Conservation (phyloP, 1,140 invertebrate species). For the Drosophila pallidifrons region DNA sequence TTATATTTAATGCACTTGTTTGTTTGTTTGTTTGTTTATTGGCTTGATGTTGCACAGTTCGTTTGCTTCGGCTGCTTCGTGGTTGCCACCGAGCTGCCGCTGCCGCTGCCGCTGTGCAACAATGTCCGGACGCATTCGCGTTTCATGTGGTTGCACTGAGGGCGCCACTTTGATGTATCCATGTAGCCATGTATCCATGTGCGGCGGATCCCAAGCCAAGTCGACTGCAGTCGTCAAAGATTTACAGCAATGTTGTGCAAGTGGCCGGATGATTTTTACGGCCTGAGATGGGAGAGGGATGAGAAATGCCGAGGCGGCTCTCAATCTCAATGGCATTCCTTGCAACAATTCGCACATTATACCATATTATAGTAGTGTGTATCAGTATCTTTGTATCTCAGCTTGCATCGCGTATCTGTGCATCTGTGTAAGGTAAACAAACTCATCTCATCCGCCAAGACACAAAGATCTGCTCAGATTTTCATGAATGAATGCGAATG, state of each 20-base stretch:
- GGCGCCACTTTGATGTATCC: constrained; percentile 50
- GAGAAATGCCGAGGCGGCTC: not conserved
- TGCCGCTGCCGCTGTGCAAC: constrained; percentile 21
- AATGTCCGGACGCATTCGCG: constrained; percentile 25
- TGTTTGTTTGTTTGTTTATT: not conserved
- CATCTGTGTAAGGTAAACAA: constrained; percentile 47
- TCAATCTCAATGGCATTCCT: constrained; percentile 18
- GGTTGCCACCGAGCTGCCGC: not conserved
- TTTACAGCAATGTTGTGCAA: constrained; percentile 44
- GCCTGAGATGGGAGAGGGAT: constrained; percentile 24
- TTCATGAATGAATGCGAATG: constrained; percentile 51
- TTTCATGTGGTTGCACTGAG: constrained; percentile 47
- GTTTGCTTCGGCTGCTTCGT: not conserved
- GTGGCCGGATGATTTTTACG: constrained; percentile 44
- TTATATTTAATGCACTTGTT: not conserved
- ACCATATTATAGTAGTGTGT: constrained; percentile 5
- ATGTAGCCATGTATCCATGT: not conserved
- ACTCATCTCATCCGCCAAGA: constrained; percentile 45
- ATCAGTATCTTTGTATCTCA: constrained; percentile 19
- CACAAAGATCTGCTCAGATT: constrained; percentile 51
- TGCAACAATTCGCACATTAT: constrained; percentile 37
- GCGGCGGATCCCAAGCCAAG: constrained; percentile 1
- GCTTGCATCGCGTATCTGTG: constrained; percentile 4
- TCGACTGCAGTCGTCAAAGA: constrained; percentile 29
- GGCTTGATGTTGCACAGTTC: not conserved